phyloP scores from a whole-genome alignment of 2,888 invertebrate species.

The Dolichopus griseipennis region DNA sequence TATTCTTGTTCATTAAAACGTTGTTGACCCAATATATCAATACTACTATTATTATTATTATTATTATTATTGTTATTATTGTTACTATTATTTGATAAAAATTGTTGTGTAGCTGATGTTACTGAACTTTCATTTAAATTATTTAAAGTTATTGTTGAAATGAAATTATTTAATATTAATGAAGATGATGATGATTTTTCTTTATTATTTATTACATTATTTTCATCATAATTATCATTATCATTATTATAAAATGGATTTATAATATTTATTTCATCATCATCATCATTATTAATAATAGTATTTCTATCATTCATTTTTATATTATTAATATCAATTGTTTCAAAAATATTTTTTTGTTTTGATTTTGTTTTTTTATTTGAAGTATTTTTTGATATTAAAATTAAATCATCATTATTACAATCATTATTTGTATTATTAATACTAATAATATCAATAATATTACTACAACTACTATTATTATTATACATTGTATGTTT shows the following conservation, averaged over 20 bases:
- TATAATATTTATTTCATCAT: too few species aligned
- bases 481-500: background rate
- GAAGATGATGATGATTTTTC: background rate
- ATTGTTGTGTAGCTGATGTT: background rate
- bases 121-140: background rate
- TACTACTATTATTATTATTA: constrained; percentile 12
- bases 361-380: background rate
- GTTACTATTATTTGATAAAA: background rate
- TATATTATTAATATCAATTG: background rate
- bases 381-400: background rate
- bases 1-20: constrained; percentile 24
- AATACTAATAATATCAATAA: background rate
- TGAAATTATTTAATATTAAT: background rate
- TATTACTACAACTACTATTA: background rate
- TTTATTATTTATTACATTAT: background rate
- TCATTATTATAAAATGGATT: background rate
- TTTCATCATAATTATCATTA: background rate
- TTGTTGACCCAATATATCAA: too few species aligned
- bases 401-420: background rate
- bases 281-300: background rate
- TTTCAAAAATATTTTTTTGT: background rate
- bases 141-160: constrained; percentile 7
- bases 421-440: background rate
- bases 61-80: background rate
- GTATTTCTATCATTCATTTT: background rate